Conservation (phyloP, 2,113 vertebrate species). For the Mastomys coucha region DNA sequence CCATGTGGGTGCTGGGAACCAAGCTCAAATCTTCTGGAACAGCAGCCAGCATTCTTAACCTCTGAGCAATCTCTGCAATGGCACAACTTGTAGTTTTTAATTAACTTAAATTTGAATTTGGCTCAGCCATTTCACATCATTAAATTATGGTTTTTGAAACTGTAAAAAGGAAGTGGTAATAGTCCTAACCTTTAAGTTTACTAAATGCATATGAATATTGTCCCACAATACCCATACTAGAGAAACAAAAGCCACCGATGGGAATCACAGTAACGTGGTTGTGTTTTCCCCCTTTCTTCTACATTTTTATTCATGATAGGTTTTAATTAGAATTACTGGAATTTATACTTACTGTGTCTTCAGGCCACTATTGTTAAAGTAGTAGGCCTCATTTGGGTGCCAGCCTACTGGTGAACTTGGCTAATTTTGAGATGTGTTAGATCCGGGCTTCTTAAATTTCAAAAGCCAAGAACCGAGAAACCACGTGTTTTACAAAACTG, state of each 20-base stretch:
- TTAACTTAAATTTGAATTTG: neutral
- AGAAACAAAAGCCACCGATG: neutral
- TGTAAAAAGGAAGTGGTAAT: neutral
- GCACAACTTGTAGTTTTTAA: neutral
- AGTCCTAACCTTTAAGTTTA: neutral
- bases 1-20: neutral
- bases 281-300: neutral
- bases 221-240: neutral
- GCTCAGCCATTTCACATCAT: neutral
- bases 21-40: neutral
- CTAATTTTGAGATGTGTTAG: constrained; percentile 51
- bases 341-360: constrained; percentile 16
- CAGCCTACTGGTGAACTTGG: neutral
- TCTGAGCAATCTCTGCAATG: neutral
- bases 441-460: constrained; percentile 46
- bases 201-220: neutral
- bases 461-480: constrained; percentile 23
- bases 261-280: neutral
- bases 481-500: neutral
- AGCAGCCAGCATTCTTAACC: neutral
- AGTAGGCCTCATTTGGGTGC: neutral
- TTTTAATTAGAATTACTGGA: neutral
- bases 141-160: neutral
- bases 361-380: neutral
- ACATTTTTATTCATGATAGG: neutral